A percentile compares a stretch with the other conserved stretches of the same genome.
These are phyloP conservation scores for Pyrgus malvae DNA, from an alignment of 2,888 invertebrate genomes.

Conservation along the genomic window DNA sequence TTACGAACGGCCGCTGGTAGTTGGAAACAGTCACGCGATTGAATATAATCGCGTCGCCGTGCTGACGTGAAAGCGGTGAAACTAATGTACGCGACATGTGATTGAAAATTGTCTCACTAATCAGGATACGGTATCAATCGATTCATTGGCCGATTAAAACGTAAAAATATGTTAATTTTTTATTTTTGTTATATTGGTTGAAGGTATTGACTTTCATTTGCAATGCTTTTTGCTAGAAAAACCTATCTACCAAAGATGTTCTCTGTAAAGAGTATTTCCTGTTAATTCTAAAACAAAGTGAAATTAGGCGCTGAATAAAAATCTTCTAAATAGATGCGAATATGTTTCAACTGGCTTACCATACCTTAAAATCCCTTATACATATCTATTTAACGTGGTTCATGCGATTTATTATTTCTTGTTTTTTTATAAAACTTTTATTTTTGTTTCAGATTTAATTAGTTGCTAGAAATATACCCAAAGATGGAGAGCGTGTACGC, in stretches of 20 bases:
- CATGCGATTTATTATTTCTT: too few relatives aligned
- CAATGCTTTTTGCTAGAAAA: too few relatives aligned
- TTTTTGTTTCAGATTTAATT: constrained; percentile 72
- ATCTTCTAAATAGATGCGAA: too few relatives aligned
- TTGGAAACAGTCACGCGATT: constrained; percentile 19
- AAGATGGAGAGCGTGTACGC: constrained; percentile 83
- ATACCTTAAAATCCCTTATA: too few relatives aligned
- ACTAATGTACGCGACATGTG: constrained; percentile 18
- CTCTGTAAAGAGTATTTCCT: too few relatives aligned
- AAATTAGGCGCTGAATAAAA: too few relatives aligned
- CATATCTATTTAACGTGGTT: too few relatives aligned
- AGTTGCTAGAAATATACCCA: constrained; percentile 59
- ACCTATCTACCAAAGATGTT: too few relatives aligned
- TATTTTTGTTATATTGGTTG: too few relatives aligned
- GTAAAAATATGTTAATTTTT: neutral
- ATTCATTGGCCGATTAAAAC: too few relatives aligned
- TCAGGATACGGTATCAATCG: neutral
- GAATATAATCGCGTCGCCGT: constrained; percentile 4
- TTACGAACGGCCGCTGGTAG: constrained; percentile 8
- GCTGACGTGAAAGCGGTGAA: constrained; percentile 24
- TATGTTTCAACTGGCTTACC: too few relatives aligned
- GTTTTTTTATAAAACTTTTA: neutral
- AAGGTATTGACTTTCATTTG: neutral
- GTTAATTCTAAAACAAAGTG: too few relatives aligned
- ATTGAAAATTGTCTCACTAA: constrained; percentile 15